Base-by-base conservation (phyloP, 2,888 invertebrate genomes). In the Trilocha varians region DNA sequence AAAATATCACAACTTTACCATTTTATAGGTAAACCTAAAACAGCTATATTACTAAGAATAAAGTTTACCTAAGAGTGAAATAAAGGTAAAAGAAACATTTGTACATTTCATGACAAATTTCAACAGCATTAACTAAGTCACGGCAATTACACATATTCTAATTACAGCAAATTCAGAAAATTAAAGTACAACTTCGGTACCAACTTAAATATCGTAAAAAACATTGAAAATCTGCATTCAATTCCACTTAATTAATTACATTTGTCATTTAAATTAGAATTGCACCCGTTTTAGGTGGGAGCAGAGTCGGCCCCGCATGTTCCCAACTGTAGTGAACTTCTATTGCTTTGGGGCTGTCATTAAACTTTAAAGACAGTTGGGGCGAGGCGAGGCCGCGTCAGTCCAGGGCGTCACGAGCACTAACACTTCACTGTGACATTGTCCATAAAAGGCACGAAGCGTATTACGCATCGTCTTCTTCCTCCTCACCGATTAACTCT, bases 341-440 rank as follows among this genome's bases (percentile, higher is more conserved):
- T 55, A 49, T 57, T 50, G 57, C 50, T 55, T 59, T 61, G 65
- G 59, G 69, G 63, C 63, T 57, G 61, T 57, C 52, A 25, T 18
- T 35, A 14, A 46, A 62, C 58, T 56, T 55, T 53, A 55, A 47
- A 49, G 59, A 58, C 78, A 77, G 82, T 84, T 83, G 84, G 65
- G 83, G 82, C 82, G 78, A 80, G 51, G 74, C 78, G 78, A 61
- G 79, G 82, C 78, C 83, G 76, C 70, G 68, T 70, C 71, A 67
- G 67, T 72, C 73, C 74, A 71, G 75, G 76, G 70, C 83, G 80
- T 82, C 84, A 83, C 86, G 65, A 70, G 70, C 80, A 83, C 82
- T 78, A 78, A 80, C 84, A 84, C 84, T 72, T 80, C 85, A 86
- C 86, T 83, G 86, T 85, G 85, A 86, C 85, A 86, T 85, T 82